A percentile compares a stretch with the other conserved stretches of the same genome.
phyloP scores from a whole-genome alignment of 2,113 vertebrate genomes.

The Chlorodrepanis virens region DNA sequence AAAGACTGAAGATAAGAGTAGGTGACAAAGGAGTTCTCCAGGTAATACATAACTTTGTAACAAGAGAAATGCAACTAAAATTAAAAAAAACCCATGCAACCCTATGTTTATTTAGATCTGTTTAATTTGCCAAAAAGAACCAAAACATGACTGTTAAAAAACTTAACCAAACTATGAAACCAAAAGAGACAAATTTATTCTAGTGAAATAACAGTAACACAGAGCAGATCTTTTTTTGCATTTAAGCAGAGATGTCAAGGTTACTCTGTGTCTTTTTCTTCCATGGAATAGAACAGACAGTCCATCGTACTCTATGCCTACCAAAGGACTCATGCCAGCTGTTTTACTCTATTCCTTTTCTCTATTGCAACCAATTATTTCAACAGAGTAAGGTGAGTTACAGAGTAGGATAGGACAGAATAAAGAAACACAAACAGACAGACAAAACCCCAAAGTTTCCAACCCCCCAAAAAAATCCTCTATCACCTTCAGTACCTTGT shows the following conservation, averaged over 20 bases:
- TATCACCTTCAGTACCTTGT: neutral
- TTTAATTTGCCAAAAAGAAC: neutral
- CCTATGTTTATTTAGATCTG: neutral
- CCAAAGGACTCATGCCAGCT: neutral
- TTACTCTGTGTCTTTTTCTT: neutral
- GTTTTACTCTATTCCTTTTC: neutral
- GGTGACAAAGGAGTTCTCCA: neutral
- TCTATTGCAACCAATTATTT: neutral
- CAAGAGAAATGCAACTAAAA: neutral
- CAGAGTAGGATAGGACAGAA: neutral
- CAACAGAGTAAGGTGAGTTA: neutral
- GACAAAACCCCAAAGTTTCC: neutral
- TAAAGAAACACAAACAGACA: neutral
- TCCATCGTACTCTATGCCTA: neutral
- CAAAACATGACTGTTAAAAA: neutral
- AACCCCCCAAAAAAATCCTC: fast-evolving
- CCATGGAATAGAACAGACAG: neutral
- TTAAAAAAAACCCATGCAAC: neutral
- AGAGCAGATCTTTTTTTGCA: neutral
- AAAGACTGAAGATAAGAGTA: neutral
- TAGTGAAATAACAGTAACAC: neutral
- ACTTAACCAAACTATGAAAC: neutral
- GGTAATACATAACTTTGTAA: neutral
- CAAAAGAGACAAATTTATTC: neutral
- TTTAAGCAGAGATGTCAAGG: neutral